Conservation (phyloP, 2,888 invertebrate species). For the Taphrorychus bicolor region DNA sequence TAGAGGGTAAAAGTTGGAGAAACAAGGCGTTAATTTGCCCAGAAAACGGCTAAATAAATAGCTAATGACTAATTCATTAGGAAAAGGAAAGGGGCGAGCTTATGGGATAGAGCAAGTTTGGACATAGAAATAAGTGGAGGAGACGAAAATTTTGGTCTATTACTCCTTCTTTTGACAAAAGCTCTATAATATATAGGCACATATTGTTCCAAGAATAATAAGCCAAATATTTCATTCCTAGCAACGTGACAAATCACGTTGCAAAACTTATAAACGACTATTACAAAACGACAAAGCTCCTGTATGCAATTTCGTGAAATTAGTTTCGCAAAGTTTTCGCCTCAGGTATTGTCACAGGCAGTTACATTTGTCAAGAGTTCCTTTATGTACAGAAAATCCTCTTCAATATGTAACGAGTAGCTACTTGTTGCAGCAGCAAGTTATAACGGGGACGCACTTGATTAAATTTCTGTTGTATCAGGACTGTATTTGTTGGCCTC, state of each 20-base stretch:
- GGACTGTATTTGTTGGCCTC: too few species aligned
- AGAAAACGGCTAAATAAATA: conserved; percentile 33
- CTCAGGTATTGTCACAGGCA: background rate
- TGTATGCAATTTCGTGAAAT: conserved; percentile 38
- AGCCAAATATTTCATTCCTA: too few species aligned
- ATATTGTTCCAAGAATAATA: background rate
- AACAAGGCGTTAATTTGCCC: conserved; percentile 31
- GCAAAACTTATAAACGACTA: background rate
- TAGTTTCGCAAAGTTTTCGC: conserved; percentile 32
- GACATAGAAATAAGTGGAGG: too few species aligned
- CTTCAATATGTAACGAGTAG: too few species aligned
- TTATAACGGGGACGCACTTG: too few species aligned
- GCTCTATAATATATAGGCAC: too few species aligned
- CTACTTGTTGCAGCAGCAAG: too few species aligned
- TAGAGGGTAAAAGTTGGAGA: conserved; percentile 36
- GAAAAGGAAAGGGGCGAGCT: background rate
- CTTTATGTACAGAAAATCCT: conserved; percentile 7
- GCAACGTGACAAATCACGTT: background rate
- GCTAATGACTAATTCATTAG: conserved; percentile 15
- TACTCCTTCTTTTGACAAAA: too few species aligned
- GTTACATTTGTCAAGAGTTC: conserved; percentile 4
- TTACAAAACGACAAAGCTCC: conserved; percentile 3
- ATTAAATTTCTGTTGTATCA: too few species aligned
- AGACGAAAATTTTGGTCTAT: too few species aligned
- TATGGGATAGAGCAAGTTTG: background rate